Percentiles rank a stretch among this genome's conserved stretches.
Conservation (phyloP, 2,888 invertebrate genomes). For the Drosophila subsilvestris region DNA sequence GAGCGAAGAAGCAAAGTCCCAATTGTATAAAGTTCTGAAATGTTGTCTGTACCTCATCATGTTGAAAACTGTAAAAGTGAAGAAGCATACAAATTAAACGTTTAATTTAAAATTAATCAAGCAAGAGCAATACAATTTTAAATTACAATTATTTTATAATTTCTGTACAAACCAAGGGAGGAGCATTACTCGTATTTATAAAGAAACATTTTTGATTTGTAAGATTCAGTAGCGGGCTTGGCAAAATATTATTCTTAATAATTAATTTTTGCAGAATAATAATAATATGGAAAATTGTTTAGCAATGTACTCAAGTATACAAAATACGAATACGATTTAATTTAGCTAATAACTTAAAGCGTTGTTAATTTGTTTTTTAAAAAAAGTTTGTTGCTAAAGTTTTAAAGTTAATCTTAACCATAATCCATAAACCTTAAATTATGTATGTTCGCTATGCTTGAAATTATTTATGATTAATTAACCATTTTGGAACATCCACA, state of each 20-base stretch:
- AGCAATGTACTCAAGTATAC: conserved; percentile 71
- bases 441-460: conserved; percentile 50
- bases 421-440: conserved; percentile 16
- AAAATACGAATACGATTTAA: conserved; percentile 60
- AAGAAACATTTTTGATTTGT: conserved; percentile 23
- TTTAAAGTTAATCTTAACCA: conserved; percentile 63
- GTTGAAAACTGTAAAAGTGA: conserved; percentile 63
- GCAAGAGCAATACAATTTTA: conserved; percentile 70
- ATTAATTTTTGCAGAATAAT: conserved; percentile 28
- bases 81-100: conserved; percentile 51
- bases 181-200: conserved; percentile 23
- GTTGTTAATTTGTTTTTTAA: conserved; percentile 75
- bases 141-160: conserved; percentile 59
- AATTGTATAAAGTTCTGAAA: conserved; percentile 56
- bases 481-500: conserved; percentile 12
- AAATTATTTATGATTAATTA: conserved; percentile 49
- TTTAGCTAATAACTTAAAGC: conserved; percentile 53
- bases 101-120: conserved; percentile 30
- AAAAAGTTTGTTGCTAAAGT: conserved; percentile 73
- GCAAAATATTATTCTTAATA: conserved; percentile 60
- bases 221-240: conserved; percentile 73
- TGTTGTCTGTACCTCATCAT: conserved; percentile 74
- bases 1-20: background rate
- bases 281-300: conserved; percentile 47
- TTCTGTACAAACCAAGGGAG: conserved; percentile 61